Evolutionary conservation across 2,113 vertebrate genomes (phyloP).

Genomic region (Ciconia boyciana): DNA sequence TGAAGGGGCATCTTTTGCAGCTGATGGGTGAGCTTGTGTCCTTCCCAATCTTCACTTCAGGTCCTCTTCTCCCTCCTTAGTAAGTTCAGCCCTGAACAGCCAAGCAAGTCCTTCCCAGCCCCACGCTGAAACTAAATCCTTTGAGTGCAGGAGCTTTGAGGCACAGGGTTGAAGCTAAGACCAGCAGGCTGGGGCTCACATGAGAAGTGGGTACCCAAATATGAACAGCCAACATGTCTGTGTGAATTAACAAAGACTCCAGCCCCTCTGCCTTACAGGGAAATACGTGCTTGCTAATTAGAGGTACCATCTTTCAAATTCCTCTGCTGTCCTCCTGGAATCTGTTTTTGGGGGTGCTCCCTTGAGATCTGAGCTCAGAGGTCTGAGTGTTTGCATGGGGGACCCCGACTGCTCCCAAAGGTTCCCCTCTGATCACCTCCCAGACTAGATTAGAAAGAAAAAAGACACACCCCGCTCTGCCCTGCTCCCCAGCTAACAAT

Average conservation of each 20-base stretch:
- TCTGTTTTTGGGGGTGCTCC: neutral
- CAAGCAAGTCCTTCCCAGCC: neutral
- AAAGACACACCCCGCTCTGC: rapidly evolving
- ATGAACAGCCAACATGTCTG: neutral
- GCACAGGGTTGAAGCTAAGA: neutral
- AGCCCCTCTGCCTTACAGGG: neutral
- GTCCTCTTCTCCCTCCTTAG: neutral
- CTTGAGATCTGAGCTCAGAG: neutral
- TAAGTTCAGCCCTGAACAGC: neutral
- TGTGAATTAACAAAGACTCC: neutral
- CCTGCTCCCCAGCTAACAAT: neutral
- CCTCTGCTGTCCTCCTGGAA: neutral
- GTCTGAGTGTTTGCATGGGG: neutral
- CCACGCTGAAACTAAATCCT: neutral
- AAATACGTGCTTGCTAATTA: neutral
- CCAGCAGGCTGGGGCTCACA: neutral
- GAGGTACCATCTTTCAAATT: neutral
- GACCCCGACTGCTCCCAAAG: neutral
- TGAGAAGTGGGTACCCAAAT: neutral
- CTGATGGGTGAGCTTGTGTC: neutral
- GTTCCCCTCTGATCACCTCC: neutral
- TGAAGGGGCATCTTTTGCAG: neutral
- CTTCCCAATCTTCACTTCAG: neutral
- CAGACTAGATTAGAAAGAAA: neutral
- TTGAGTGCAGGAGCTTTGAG: neutral